A percentile compares a stretch with the other conserved stretches of the same genome.
Evolutionary conservation across 92 coral and sea anemone species (phyloP).

Genomic region (Parazoanthus darwini): DNA sequence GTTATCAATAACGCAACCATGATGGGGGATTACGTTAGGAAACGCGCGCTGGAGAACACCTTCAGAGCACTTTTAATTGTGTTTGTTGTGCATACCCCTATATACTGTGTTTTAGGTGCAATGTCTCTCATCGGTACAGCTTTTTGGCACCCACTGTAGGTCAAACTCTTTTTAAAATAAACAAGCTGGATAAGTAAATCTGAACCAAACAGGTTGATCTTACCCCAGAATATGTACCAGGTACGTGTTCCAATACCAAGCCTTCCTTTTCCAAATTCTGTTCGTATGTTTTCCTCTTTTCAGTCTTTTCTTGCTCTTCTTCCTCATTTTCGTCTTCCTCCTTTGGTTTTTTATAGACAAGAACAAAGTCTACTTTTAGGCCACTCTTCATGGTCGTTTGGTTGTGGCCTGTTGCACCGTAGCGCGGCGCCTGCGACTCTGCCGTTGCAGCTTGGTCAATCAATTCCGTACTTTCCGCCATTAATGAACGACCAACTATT

Average conservation of each 20-base stretch:
- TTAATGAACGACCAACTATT: neutral
- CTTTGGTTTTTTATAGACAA: neutral
- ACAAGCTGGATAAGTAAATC: neutral
- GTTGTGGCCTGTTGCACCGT: neutral
- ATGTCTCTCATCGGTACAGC: no score
- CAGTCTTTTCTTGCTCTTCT: neutral
- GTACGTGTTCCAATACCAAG: conserved; percentile 1
- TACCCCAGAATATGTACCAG: conserved; percentile 11
- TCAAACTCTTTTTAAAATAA: neutral
- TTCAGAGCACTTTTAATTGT: no score
- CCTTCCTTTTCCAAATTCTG: neutral
- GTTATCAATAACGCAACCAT: no score
- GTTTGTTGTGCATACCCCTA: no score
- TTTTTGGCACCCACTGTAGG: no score
- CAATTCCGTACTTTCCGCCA: conserved; percentile 15
- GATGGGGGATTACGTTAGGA: no score
- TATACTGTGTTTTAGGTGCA: no score
- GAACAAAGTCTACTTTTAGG: conserved; percentile 29
- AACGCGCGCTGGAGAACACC: no score
- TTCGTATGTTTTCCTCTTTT: neutral
- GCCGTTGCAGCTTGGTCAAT: neutral
- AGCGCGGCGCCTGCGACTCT: neutral
- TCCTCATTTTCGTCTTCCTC: neutral
- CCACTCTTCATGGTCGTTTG: conserved; percentile 2
- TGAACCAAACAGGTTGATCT: neutral